phyloP scores from a whole-genome alignment of 2,797 vertebrate genomes.

The Gymnoscopelus braueri region DNA sequence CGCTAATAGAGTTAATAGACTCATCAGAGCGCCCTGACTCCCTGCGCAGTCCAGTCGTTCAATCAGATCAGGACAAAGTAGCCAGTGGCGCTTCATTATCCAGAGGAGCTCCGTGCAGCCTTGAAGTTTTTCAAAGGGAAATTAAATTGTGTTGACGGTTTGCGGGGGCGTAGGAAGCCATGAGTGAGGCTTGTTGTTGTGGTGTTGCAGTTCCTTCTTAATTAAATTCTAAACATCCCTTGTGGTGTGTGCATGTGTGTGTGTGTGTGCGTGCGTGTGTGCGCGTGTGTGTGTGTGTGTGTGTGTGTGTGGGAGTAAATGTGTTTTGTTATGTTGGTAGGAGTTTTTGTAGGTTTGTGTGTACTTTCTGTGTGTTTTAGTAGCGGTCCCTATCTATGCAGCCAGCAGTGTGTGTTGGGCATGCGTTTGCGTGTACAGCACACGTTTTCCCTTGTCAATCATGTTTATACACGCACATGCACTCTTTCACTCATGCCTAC shows the following conservation, averaged over 20 bases:
- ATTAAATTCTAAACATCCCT: conserved; percentile 70
- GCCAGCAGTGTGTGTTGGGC: background rate
- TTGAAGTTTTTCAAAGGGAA: conserved; percentile 67
- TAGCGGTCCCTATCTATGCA: no score
- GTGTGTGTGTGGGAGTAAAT: conserved; percentile 9
- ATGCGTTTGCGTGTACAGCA: background rate
- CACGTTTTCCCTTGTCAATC: background rate
- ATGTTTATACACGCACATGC: background rate
- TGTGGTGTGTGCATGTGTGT: conserved; percentile 44
- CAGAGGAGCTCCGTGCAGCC: conserved; percentile 42
- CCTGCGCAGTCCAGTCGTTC: conserved; percentile 25
- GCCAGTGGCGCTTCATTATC: conserved; percentile 58
- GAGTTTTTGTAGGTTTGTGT: conserved; percentile 3
- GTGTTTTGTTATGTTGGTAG: background rate
- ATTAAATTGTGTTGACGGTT: conserved; percentile 49
- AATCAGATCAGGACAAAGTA: conserved; percentile 57
- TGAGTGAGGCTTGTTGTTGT: conserved; percentile 48
- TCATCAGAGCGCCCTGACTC: conserved; percentile 45
- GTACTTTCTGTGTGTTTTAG: background rate
- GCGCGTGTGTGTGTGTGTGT: conserved; percentile 21
- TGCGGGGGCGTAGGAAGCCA: conserved; percentile 56
- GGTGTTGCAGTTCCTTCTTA: conserved; percentile 33
- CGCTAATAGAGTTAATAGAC: conserved; percentile 47
- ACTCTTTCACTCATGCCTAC: conserved; percentile 22
- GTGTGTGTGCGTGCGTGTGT: conserved; percentile 3